Evolutionary conservation across 30 jellyfish, hydroid and myxozoan genomes (phyloP), one percentile per base, ranked within the genome.

Genomic region (Sanderia malayensis): DNA sequence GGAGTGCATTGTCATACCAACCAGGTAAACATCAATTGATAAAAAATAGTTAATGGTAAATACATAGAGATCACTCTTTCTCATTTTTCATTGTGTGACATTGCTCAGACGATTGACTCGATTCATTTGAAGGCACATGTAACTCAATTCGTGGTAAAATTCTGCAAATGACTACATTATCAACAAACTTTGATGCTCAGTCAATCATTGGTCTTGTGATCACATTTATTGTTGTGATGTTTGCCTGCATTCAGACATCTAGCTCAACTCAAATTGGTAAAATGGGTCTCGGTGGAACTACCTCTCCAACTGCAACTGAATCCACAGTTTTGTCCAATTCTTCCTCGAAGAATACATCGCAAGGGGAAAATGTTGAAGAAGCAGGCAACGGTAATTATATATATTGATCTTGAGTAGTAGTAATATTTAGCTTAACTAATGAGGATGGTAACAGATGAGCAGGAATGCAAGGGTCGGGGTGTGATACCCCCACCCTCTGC

Each of bases 101-200:
- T n/a, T n/a, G n/a, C n/a, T n/a, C n/a, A n/a, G n/a, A n/a, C n/a
- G n/a, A n/a, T 65, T 65, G 70, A 41, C 10, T 2, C n/a, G 34
- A 22, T 33, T 69, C 44, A 26, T 59, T 4, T 45, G 15, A 53
- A 87, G 96, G 67, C 21, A 32, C 92, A 31, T 89, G 97, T 70
- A 89, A 89, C 61, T 58, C 88, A 2, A 41, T 89, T 23, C 88
- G 88, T 24, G 85, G 88, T 15, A 29, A 67, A 13, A 61, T 71
- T 18, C 81, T 58, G 32, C 76, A 61, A 60, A 85, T 85, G 22
- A 57, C 72, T 55, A 74, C 71, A 24, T 11, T 69, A 11, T 65
- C 84, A 9, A 87, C 95, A 44, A 58, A 46, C 47, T 79, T 89
- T 34, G 97, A 89, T 70, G 95, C 97, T 2, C 97, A 89, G 82